Percentiles rank a stretch among this genome's conserved stretches.
Evolutionary conservation across 2,888 invertebrate species (phyloP).

Genomic region (Polydrusus tereticollis): DNA sequence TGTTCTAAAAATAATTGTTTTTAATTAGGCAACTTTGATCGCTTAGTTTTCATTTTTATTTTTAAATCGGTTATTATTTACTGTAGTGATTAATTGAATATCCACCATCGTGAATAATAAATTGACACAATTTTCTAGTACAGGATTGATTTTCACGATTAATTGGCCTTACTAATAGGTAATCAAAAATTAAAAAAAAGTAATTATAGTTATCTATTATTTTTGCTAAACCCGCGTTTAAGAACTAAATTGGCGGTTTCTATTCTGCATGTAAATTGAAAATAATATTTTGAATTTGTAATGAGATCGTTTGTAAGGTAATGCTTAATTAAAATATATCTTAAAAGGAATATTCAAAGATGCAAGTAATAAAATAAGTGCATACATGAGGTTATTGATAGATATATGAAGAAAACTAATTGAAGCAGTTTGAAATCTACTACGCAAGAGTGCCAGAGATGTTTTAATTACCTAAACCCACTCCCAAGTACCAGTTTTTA

Average conservation of each 20-base stretch:
- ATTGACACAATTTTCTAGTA: constrained; percentile 14
- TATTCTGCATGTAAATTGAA: constrained; percentile 35
- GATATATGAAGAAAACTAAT: constrained; percentile 30
- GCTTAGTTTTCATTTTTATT: no score
- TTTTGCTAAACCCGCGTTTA: constrained; percentile 4
- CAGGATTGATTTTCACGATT: constrained; percentile 6
- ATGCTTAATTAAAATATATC: constrained; percentile 34
- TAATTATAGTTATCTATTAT: constrained; percentile 18
- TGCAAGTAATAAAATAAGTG: constrained; percentile 23
- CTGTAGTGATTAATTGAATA: no score
- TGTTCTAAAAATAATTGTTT: no score
- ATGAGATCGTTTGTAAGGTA: constrained; percentile 10
- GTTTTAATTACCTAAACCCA: constrained; percentile 22
- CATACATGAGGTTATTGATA: constrained; percentile 20
- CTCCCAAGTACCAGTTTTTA: constrained; percentile 6
- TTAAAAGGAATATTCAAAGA: constrained; percentile 31
- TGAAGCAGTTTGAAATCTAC: constrained; percentile 11
- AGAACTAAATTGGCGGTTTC: constrained; percentile 24
- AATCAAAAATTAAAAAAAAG: constrained; percentile 18
- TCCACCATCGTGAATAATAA: constrained; percentile 8
- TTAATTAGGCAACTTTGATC: no score
- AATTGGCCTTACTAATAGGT: constrained; percentile 16
- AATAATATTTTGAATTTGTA: constrained; percentile 33
- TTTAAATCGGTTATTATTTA: no score
- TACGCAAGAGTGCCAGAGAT: background rate